Evolutionary conservation across 2,113 vertebrate species (phyloP).

Genomic region (Alosa alosa): DNA sequence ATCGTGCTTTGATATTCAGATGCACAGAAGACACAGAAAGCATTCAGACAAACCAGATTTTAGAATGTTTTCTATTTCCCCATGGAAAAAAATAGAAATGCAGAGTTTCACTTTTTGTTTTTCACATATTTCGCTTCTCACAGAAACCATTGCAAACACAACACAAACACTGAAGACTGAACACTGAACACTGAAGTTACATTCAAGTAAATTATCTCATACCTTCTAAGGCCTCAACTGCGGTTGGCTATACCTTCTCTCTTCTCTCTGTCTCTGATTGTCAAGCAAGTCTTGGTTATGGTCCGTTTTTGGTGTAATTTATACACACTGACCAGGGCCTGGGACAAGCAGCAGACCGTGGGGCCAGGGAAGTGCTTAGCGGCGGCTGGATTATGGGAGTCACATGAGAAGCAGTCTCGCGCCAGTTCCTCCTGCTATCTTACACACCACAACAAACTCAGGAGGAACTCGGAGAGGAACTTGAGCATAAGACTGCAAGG

Average conservation of each 20-base stretch:
- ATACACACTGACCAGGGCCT: neutral
- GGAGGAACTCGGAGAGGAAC: neutral
- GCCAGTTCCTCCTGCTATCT: neutral
- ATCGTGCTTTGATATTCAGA: neutral
- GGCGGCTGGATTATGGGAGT: neutral
- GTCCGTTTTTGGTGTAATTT: neutral
- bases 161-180: neutral
- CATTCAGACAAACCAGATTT: too few species aligned
- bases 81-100: neutral
- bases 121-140: neutral
- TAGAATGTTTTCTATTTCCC: too few species aligned
- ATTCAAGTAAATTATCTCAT: neutral
- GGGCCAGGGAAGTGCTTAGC: neutral
- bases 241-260: neutral
- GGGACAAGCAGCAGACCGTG: neutral
- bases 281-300: neutral
- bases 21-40: neutral
- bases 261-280: neutral
- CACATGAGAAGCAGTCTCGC: neutral
- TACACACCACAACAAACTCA: neutral
- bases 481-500: neutral
- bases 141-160: neutral
- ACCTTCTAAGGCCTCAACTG: neutral
- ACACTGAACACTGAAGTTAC: neutral
- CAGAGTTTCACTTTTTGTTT: neutral